Base-by-base conservation (phyloP, 2,797 vertebrate genomes). In the Lithobates pipiens region DNA sequence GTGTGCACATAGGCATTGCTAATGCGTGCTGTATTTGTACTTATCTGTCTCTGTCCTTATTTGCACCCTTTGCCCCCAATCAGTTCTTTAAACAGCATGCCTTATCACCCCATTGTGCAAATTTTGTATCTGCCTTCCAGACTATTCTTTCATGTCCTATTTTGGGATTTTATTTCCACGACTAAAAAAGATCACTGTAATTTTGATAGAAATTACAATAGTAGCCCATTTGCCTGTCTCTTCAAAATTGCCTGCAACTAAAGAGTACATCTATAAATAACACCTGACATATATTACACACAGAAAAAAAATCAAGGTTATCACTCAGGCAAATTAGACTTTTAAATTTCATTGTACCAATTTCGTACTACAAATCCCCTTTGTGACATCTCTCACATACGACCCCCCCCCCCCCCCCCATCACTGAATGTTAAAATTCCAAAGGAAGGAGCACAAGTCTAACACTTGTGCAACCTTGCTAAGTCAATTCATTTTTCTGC, bases 401-500 rank as follows among this genome's bases (percentile, higher is more conserved):
- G 63, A 29, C 70, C 42, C 11, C 69, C 54, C 29, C 18, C 21
- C 21, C 70, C 42, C 11, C 69, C 54, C 29, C 18, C 21, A 61
- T 23, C 10, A 4, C 21, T 8, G 25, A 76, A 65, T 76, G 63
- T 27, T 82, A 74, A 21, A 44, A 50, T 75, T 82, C 70, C 34
- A 29, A 75, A 82, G 73, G 63, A 76, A 76, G 29, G 50, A 65
- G 44, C 61, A 36, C 61, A 68, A 65, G 63, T 76, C 82, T 76
- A n/a, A 57, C 7, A 21, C 63, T 76, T 44, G 76, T 32, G 63
- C 42, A 76, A 69, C 73, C 63, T 57, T 83, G 63, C 82, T 76
- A 83, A 76, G 63, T 69, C 73, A 77, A 77, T 84, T 84, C 73
- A 84, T 77, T 84, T 84, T 84, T 18, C 74, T 84, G 44, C 75